phyloP scores from a whole-genome alignment of 2,113 vertebrate genomes.

The Corythaixoides concolor region DNA sequence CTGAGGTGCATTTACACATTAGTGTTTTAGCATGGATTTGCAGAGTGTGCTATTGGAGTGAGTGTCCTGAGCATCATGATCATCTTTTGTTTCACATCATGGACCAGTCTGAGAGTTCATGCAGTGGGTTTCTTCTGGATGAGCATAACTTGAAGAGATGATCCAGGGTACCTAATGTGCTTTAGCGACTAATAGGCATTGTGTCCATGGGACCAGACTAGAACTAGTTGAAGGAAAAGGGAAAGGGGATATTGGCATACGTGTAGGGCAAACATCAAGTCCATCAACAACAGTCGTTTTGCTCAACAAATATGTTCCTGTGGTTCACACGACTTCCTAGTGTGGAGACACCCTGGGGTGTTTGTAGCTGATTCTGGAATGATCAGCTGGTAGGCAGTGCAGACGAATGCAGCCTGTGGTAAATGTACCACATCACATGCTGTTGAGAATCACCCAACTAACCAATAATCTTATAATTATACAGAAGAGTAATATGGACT shows the following conservation, averaged over 20 bases:
- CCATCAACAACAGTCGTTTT: not conserved
- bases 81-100: not conserved
- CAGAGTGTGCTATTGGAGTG: not conserved
- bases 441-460: not conserved
- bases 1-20: not conserved
- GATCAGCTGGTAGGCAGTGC: not conserved
- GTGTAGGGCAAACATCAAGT: not conserved
- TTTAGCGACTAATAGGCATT: not conserved
- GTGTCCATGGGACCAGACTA: not conserved
- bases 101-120: not conserved
- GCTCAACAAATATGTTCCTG: not conserved
- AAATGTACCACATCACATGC: not conserved
- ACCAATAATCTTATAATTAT: not conserved
- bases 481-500: not conserved
- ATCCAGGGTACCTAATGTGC: not conserved
- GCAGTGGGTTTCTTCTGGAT: not conserved
- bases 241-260: not conserved
- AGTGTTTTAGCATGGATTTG: not conserved
- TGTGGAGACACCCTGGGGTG: not conserved
- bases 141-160: not conserved
- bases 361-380: not conserved
- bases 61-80: not conserved
- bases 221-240: not conserved
- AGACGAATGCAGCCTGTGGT: not conserved
- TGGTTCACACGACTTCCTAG: not conserved